Evolutionary conservation across 2,888 invertebrate species (phyloP), one percentile per base, ranked within the genome.

Genomic region (Poecilus cupreus): DNA sequence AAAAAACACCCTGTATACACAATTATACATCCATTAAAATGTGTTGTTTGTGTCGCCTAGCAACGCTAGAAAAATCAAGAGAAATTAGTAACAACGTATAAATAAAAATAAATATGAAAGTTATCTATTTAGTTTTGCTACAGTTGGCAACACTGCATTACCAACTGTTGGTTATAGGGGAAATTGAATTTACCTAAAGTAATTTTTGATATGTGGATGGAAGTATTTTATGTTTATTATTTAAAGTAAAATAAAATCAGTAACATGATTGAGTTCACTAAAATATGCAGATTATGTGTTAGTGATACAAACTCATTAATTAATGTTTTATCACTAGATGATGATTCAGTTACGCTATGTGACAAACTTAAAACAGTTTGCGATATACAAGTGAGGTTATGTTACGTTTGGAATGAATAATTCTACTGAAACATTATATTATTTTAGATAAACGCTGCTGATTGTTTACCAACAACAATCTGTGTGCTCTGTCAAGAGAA

Each of bases 381-480:
- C 39, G 80, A 80, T 24, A 80, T 80, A 10, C 80, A 80, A 54
- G 80, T 80, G 54, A 75, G 75, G 51, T 77, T 77, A 77, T 24
- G 43, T 60, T 18, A 51, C 0, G 18, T 46, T 72, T 43, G 2
- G n/a, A n/a, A 54, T 74, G 8, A 64, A 20, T 20, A 54, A 26
- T 60, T 60, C 26, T 24, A 24, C 43, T 20, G 32, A 18, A 57
- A 20, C 26, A 24, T 5, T 46, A 26, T 26, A 16, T 4, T 49
- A n/a, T 57, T 51, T 57, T 16, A 80, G 80, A 43, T 80, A 57
- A 80, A 72, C 18, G 11, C 72, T 13, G 24, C 22, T 13, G 80
- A 80, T 54, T 20, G 39, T 54, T 24, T 80, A 1, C 80, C 80
- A 11, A 72, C 80, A 6, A 57, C 80, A 51, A 80, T 80, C 39